phyloP scores from a whole-genome alignment of 2,113 vertebrate genomes.

The Crocuta crocuta region DNA sequence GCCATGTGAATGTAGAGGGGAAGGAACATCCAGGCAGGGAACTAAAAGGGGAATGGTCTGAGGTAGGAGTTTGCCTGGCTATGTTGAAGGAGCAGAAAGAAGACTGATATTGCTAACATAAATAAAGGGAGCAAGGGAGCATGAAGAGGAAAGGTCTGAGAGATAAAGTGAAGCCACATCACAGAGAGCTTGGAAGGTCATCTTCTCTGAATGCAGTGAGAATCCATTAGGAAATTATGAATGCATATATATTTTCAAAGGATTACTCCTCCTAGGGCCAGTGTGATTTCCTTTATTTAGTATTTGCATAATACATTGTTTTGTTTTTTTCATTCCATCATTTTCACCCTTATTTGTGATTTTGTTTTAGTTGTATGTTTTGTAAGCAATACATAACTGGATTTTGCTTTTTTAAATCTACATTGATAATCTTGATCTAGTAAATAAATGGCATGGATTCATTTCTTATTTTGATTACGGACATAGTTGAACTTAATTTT shows the following conservation, averaged over 20 bases:
- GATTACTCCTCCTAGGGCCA: neutral
- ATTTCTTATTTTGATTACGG: neutral
- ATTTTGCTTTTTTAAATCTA: conserved; percentile 18
- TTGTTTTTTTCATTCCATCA: neutral
- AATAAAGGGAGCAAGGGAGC: no score
- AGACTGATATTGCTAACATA: neutral
- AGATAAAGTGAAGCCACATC: neutral
- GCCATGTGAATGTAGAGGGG: rapidly evolving
- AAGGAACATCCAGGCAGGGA: neutral
- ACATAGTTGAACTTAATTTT: neutral
- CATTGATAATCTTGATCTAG: neutral
- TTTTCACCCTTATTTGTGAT: neutral
- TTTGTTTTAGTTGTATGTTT: conserved; percentile 15
- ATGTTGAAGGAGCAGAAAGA: neutral
- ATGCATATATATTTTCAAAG: neutral
- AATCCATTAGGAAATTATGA: neutral
- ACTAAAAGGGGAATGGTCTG: neutral
- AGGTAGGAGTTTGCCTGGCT: neutral
- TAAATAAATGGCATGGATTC: neutral
- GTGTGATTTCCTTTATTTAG: neutral
- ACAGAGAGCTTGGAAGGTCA: no score
- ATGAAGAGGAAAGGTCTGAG: neutral
- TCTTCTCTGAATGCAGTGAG: neutral
- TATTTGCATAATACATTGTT: neutral
- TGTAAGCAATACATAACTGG: neutral